Conservation (phyloP, 64 coral and sea anemone species). For the Porites lutea region DNA sequence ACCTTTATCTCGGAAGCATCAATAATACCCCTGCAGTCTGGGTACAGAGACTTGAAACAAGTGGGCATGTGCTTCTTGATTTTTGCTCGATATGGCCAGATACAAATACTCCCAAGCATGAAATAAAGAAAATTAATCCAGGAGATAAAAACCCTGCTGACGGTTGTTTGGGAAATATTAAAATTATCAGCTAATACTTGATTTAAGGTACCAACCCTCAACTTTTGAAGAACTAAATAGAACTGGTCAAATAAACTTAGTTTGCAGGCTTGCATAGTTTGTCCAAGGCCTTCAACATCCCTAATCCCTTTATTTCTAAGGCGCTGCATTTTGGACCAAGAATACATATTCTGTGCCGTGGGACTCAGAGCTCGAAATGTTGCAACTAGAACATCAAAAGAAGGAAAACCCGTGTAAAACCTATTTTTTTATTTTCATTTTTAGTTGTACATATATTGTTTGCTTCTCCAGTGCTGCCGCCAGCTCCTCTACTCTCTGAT, state of each 20-base stretch:
- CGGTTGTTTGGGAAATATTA: conserved; percentile 41
- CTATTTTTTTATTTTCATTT: conserved; percentile 61
- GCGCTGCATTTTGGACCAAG: conserved; percentile 41
- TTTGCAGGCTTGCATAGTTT: conserved; percentile 19
- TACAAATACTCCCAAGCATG: conserved; percentile 51
- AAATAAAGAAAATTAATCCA: conserved; percentile 81
- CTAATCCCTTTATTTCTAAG: conserved; percentile 7
- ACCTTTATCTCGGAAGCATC: conserved; percentile 59
- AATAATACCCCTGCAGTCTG: conserved; percentile 44
- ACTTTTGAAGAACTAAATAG: conserved; percentile 64
- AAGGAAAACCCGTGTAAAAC: conserved; percentile 47
- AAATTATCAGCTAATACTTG: conserved; percentile 38
- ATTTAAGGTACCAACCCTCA: conserved; percentile 56
- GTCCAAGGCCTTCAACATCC: not conserved
- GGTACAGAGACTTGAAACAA: conserved; percentile 17
- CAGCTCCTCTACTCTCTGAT: conserved; percentile 38
- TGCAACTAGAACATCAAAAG: conserved; percentile 48
- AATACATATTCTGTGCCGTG: conserved; percentile 57
- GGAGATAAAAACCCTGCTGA: conserved; percentile 65
- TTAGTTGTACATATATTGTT: conserved; percentile 9
- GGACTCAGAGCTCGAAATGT: conserved; percentile 37
- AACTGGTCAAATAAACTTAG: conserved; percentile 68
- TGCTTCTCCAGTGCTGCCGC: conserved; percentile 29
- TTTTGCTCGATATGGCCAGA: conserved; percentile 48
- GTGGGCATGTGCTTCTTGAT: conserved; percentile 50